A percentile compares a stretch with the other conserved stretches of the same genome.
Evolutionary conservation across 1,140 invertebrate species (phyloP).

Genomic region (Drosophila seguyi): DNA sequence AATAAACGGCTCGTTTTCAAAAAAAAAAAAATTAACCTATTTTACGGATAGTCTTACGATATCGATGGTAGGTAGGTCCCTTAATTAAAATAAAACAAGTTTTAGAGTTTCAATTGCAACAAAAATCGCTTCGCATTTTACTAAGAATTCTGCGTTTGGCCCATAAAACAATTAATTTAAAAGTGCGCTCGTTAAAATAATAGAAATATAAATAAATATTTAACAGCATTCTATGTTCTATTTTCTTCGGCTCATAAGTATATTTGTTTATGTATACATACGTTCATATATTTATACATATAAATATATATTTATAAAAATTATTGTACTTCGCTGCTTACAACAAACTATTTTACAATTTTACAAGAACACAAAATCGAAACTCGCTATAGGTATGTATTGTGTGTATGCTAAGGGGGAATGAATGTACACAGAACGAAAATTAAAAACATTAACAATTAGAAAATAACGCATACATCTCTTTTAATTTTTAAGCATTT

Average conservation of each 20-base stretch:
- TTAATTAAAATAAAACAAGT: slow-evolving; percentile 29
- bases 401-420: slow-evolving; percentile 74
- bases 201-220: slow-evolving; percentile 49
- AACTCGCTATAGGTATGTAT: slow-evolving; percentile 54
- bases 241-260: slow-evolving; percentile 66
- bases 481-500: slow-evolving; percentile 45
- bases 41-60: too few relatives aligned
- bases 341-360: slow-evolving; percentile 84
- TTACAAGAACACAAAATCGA: slow-evolving; percentile 63
- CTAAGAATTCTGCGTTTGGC: slow-evolving; percentile 39
- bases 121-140: slow-evolving; percentile 59
- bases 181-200: slow-evolving; percentile 53
- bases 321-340: slow-evolving; percentile 84
- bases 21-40: too few relatives aligned
- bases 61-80: neutral
- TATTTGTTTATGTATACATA: slow-evolving; percentile 51
- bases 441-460: slow-evolving; percentile 42
- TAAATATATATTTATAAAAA: slow-evolving; percentile 64
- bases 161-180: slow-evolving; percentile 55
- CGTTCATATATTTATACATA: slow-evolving; percentile 33
- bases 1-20: too few relatives aligned
- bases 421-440: slow-evolving; percentile 55
- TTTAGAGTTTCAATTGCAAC: slow-evolving; percentile 46
- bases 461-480: slow-evolving; percentile 44
- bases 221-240: slow-evolving; percentile 66